Base-by-base conservation (phyloP, 2,797 vertebrate species). In the Eulemur mongoz region DNA sequence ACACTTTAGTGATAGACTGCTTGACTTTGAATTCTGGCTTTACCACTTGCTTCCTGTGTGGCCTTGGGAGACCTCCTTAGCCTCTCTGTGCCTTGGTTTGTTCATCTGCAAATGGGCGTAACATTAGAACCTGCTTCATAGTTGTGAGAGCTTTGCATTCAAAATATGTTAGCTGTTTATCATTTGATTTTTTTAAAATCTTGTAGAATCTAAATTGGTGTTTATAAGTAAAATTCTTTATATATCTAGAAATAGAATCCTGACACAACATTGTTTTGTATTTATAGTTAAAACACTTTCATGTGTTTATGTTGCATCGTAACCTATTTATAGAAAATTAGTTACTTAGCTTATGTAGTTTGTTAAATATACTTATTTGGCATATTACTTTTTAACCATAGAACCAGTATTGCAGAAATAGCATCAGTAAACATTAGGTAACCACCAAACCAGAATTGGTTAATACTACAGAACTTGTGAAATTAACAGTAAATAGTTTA, bases 191-290 rank as follows among this genome's bases (percentile, higher is more conserved):
- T 78, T 91, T 70, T 23, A 79, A 86, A 52, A 67, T 93, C 38
- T 75, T 84, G 45, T 90, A 38, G 40, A 89, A 25, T 95, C 69
- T 63, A 75, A 91, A 50, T 88, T 63, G 12, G 17, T 76, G 32
- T 65, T 95, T 92, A 25, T 63, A 82, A 38, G 52, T 69, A 38
- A 85, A 94, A 80, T 63, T 76, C 20, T 70, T 93, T 54, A 65
- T 93, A 81, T 65, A 15, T 93, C 67, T 96, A 48, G 67, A 78
- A 38, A 30, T 73, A 67, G 57, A 75, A 79, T 79, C n/a, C 45
- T 79, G 23, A 69, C 12, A 54, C 13, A 76, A 4, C 52, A 23
- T 32, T 86, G 7, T n/a, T 94, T 84, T 78, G 17, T 88, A 86
- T 80, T 96, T 96, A 43, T 76, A 84, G 45, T 89, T 82, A 59